Percentiles rank a stretch among this genome's conserved stretches.
phyloP scores from a whole-genome alignment of 2,888 invertebrate species.

The Lathronympha strigana region DNA sequence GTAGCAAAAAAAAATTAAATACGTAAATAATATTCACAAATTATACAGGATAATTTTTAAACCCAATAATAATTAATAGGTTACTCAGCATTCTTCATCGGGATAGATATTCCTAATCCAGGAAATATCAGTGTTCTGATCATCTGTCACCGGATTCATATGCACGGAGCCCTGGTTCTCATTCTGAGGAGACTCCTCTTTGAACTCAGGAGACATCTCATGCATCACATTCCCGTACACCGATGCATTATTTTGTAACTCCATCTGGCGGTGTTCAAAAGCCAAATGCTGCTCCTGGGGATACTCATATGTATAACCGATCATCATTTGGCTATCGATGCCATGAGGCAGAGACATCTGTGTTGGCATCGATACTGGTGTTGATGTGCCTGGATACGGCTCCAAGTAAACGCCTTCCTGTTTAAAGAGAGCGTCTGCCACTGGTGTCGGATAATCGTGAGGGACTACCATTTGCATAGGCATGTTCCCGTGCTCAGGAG shows the following conservation, averaged over 20 bases:
- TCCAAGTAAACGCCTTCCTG: conserved; percentile 53
- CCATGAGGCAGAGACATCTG: conserved; percentile 41
- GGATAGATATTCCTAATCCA: conserved; percentile 62
- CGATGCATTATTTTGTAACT: conserved; percentile 50
- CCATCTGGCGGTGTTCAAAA: conserved; percentile 50
- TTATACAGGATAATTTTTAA: background rate
- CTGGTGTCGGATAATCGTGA: conserved; percentile 50
- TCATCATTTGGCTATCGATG: conserved; percentile 44
- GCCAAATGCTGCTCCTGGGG: conserved; percentile 48
- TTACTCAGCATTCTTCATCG: conserved; percentile 56
- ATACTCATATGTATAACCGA: conserved; percentile 49
- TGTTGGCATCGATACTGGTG: conserved; percentile 44
- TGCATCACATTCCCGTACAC: conserved; percentile 47
- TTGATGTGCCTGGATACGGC: conserved; percentile 51
- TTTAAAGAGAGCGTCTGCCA: conserved; percentile 48
- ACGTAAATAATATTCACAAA: conserved; percentile 8
- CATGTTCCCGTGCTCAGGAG: conserved; percentile 50
- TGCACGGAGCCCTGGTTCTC: background rate
- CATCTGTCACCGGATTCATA: conserved; percentile 38
- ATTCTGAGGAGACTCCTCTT: conserved; percentile 8
- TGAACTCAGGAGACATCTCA: conserved; percentile 37
- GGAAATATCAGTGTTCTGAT: conserved; percentile 63
- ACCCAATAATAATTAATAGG: background rate
- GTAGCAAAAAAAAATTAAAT: no score
- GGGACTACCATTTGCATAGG: conserved; percentile 50